Evolutionary conservation across 2,797 vertebrate genomes (phyloP).

Genomic region (Amphiprion clarkii): DNA sequence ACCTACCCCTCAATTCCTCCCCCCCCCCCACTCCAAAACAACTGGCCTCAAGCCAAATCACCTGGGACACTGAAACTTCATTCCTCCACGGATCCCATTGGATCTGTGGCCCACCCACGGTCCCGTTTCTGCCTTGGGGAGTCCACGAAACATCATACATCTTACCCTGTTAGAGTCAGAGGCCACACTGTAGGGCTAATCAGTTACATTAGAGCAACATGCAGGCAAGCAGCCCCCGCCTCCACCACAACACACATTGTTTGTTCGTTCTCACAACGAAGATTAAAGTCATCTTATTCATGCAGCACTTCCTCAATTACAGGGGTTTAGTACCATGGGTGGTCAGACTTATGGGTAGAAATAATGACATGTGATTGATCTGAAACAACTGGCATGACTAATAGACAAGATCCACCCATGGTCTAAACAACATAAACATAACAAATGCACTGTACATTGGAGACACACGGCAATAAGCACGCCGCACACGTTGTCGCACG

Average conservation of each 20-base stretch:
- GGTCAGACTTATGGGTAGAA: slow-evolving; percentile 39
- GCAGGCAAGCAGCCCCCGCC: background rate
- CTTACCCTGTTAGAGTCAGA: slow-evolving; percentile 34
- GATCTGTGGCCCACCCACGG: slow-evolving; percentile 60
- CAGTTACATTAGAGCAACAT: slow-evolving; percentile 41
- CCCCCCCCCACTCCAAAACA: slow-evolving; percentile 21
- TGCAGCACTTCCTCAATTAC: slow-evolving; percentile 42
- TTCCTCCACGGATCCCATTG: slow-evolving; percentile 51
- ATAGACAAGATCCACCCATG: slow-evolving; percentile 7
- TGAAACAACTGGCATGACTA: slow-evolving; percentile 32
- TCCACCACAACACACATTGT: slow-evolving; percentile 13
- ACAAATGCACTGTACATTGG: slow-evolving; percentile 7
- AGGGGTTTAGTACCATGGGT: slow-evolving; percentile 38
- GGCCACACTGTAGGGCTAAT: slow-evolving; percentile 49
- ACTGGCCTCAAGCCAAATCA: slow-evolving; percentile 64
- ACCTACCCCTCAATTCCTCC: slow-evolving; percentile 22
- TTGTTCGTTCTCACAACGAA: slow-evolving; percentile 34
- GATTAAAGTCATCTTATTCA: slow-evolving; percentile 38
- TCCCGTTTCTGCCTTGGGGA: slow-evolving; percentile 21
- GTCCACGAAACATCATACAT: slow-evolving; percentile 45
- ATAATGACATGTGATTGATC: slow-evolving; percentile 9
- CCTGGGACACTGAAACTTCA: slow-evolving; percentile 62
- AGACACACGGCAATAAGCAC: slow-evolving; percentile 10
- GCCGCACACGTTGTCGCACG: slow-evolving; percentile 6
- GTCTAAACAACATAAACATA: slow-evolving; percentile 21